Evolutionary conservation across 2,113 vertebrate genomes (phyloP).

Genomic region (Mobula birostris): DNA sequence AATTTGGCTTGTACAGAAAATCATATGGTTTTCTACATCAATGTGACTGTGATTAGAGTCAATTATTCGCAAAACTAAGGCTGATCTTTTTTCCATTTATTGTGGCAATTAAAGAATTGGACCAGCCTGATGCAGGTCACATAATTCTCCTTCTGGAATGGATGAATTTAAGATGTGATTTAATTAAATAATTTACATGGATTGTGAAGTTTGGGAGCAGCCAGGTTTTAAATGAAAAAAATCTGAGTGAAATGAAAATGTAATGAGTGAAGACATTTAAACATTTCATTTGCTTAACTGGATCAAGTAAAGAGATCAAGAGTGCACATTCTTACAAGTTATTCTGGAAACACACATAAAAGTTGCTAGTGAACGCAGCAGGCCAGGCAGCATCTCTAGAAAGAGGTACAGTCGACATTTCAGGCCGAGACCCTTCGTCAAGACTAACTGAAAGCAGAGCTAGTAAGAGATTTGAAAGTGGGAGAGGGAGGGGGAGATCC

Average conservation of each 20-base stretch:
- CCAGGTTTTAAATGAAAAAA: neutral
- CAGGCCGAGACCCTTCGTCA: too few relatives aligned
- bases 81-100: neutral
- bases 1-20: neutral
- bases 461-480: too few relatives aligned
- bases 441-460: too few relatives aligned
- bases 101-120: neutral
- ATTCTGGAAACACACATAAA: neutral
- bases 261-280: neutral
- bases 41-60: neutral
- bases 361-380: too few relatives aligned
- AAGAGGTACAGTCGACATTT: too few relatives aligned
- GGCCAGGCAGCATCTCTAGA: too few relatives aligned
- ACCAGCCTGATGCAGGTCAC: neutral
- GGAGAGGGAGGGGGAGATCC: too few relatives aligned
- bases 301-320: neutral
- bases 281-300: neutral
- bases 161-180: neutral
- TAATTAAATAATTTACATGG: neutral
- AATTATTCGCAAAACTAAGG: neutral
- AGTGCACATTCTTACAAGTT: neutral
- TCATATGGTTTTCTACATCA: neutral
- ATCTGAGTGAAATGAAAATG: neutral
- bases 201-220: neutral
- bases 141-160: neutral